Base-by-base conservation (phyloP, 2,888 invertebrate genomes). In the Pomacea canaliculata region DNA sequence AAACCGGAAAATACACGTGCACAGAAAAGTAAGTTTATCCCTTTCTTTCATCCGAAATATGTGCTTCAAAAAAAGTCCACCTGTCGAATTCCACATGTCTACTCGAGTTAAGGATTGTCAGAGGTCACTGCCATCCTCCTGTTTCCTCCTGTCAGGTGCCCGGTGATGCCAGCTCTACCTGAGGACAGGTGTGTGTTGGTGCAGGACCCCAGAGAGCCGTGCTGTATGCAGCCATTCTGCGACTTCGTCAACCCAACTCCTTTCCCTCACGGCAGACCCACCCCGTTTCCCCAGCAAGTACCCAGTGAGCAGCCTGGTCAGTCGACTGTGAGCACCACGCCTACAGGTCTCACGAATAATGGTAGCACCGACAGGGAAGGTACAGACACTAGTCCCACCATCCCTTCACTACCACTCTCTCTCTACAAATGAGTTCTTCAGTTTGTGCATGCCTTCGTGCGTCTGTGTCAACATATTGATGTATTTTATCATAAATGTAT, bases 181-280 rank as follows among this genome's bases (percentile, higher is more conserved):
- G 81, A 83, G 13, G 63, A 69, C 18, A 78, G 80, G 63, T 86
- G 86, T 71, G 77, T 81, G n/a, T 77, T 85, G 70, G 72, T 85
- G 19, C 81, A 82, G 70, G 82, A 84, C 67, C 81, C 81, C 0
- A 79, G 79, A n/a, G 83, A 86, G 66, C 83, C 80, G 27, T 86
- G 86, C 78, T 86, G 86, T 70, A 80, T 82, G 74, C 80, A 79
- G 23, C 85, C 84, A 27, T 83, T 80, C 78, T 86, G 86, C 73
- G 84, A 85, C 79, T 85, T 81, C 70, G 72, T 81, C 67, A 84
- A 84, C 78, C 84, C 84, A 13, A 85, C 81, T n/a, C 86, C 84
- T n/a, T 83, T 83, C 81, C 82, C 85, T 49, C 79, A 76, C 65
- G 81, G 82, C n/a, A 73, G 76, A 27, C 83, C 83, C 37, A 81